phyloP scores from a whole-genome alignment of 2,113 vertebrate genomes.

The Vidua macroura region DNA sequence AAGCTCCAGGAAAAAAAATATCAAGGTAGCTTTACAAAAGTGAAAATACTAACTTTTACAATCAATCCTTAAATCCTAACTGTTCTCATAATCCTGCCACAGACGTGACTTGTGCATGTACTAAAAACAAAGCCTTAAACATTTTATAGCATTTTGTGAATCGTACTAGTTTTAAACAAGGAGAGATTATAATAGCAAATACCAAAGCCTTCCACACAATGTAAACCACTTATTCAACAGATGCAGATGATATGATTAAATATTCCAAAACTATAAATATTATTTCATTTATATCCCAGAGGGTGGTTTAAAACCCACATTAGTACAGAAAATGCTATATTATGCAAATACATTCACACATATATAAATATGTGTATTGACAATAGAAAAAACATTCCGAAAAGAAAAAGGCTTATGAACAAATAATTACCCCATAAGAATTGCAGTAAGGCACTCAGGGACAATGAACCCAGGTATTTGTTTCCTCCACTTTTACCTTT shows the following conservation, averaged over 20 bases:
- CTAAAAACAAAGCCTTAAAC: background rate
- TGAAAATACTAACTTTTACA: background rate
- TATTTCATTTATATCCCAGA: background rate
- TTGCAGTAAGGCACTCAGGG: background rate
- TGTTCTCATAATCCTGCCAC: background rate
- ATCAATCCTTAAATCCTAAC: background rate
- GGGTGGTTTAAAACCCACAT: background rate
- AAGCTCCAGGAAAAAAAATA: background rate
- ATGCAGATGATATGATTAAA: background rate
- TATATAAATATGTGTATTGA: background rate
- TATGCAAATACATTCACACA: background rate
- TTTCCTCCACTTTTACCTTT: background rate
- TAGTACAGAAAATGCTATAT: background rate
- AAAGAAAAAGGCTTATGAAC: background rate
- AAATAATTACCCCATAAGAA: background rate
- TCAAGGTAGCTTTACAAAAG: background rate
- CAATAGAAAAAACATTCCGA: background rate
- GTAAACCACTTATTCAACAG: background rate
- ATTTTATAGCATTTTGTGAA: background rate
- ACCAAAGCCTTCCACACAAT: background rate
- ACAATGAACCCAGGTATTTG: background rate
- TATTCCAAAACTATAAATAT: background rate
- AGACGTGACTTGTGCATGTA: background rate
- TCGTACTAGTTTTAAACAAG: background rate
- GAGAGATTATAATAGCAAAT: background rate